These are phyloP conservation scores for Actinernus sp. DNA, from an alignment of 92 coral and sea anemone genomes.

Conservation along the genomic window DNA sequence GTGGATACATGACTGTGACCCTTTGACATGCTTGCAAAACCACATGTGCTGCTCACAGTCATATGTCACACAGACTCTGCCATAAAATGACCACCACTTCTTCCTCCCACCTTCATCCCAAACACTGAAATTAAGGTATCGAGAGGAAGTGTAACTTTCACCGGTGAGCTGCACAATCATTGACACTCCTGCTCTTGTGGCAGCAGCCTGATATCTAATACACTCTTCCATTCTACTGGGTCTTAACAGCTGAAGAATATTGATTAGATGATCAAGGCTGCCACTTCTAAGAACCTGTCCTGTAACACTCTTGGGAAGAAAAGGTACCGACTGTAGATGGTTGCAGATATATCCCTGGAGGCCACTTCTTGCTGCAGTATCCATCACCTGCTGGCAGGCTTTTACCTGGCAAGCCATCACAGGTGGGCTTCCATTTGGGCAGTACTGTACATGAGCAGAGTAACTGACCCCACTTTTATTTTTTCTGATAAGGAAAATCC, in stretches of 20 bases:
- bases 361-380: constrained; percentile 47
- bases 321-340: constrained; percentile 42
- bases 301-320: constrained; percentile 8
- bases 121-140: constrained; percentile 42
- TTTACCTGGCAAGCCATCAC: constrained; percentile 33
- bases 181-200: constrained; percentile 2
- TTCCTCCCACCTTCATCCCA: constrained; percentile 29
- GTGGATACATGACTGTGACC: constrained; percentile 54
- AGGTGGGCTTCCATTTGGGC: constrained; percentile 27
- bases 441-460: constrained; percentile 45
- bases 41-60: constrained; percentile 23
- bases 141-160: constrained; percentile 29
- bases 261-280: constrained; percentile 12
- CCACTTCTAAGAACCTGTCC: constrained; percentile 6
- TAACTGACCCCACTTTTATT: constrained; percentile 31
- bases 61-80: constrained; percentile 42
- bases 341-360: constrained; percentile 13
- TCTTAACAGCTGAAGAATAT: constrained; percentile 14
- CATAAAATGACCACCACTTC: constrained; percentile 55
- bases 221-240: constrained; percentile 20
- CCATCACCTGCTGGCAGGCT: constrained; percentile 30
- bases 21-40: constrained; percentile 44
- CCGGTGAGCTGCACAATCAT: constrained; percentile 23
- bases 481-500: constrained; percentile 28
- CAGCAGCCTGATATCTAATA: constrained; percentile 12